Conservation (phyloP, 2,113 vertebrate species). For the Sturnira hondurensis region DNA sequence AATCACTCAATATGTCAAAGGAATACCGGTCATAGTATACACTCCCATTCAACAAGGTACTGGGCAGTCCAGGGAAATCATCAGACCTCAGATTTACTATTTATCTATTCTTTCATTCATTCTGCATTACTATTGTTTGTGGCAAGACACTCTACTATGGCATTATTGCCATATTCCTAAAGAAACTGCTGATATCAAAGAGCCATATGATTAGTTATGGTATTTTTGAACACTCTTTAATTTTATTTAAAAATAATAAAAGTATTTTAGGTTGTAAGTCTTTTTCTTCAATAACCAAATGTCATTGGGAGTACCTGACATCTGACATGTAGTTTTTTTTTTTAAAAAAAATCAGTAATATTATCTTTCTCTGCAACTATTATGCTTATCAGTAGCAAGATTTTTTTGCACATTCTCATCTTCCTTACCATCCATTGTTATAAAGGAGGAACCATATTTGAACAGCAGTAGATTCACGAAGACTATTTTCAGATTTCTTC, state of each 20-base stretch:
- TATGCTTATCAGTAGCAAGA: not conserved
- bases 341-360: not conserved
- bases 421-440: not conserved
- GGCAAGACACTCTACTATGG: not conserved
- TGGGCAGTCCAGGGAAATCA: not conserved
- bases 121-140: not conserved
- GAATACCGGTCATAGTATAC: fast-evolving
- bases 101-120: not conserved
- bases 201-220: not conserved
- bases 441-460: not conserved
- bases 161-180: not conserved
- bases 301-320: not conserved
- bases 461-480: not conserved
- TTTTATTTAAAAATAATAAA: not conserved
- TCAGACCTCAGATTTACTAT: not conserved
- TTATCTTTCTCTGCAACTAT: not conserved
- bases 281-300: not conserved
- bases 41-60: not conserved
- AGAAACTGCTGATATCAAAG: not conserved
- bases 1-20: not conserved
- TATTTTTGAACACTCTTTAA: not conserved
- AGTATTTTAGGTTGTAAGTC: not conserved
- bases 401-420: not conserved
- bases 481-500: not conserved
- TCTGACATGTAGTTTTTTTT: not conserved